Conservation (phyloP, 2,888 invertebrate genomes). For the Andrena haemorrhoa region DNA sequence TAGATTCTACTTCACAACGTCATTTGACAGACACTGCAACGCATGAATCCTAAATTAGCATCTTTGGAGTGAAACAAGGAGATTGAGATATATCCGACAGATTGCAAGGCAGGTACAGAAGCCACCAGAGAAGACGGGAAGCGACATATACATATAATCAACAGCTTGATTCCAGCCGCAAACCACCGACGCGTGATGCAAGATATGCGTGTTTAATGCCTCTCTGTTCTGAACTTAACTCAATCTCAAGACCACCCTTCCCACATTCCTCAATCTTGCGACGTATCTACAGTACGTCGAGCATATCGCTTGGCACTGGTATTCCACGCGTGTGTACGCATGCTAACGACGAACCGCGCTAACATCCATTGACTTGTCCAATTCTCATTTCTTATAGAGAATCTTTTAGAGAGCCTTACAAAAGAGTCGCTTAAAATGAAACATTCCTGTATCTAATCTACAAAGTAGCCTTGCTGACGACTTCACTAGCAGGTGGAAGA, state of each 20-base stretch:
- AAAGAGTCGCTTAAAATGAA: too few relatives aligned
- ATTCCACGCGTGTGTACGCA: conserved; percentile 23
- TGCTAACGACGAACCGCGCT: not conserved
- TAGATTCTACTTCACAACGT: too few relatives aligned
- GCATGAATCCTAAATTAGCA: too few relatives aligned
- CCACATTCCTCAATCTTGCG: conserved; percentile 18
- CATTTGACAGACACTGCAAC: too few relatives aligned
- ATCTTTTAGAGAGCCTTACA: too few relatives aligned
- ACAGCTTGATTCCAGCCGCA: conserved; percentile 66
- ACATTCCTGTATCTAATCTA: too few relatives aligned
- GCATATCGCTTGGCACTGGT: conserved; percentile 38
- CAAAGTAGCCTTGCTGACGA: too few relatives aligned
- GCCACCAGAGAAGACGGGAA: conserved; percentile 53
- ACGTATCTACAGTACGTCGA: conserved; percentile 17
- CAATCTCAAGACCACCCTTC: conserved; percentile 50
- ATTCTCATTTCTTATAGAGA: not conserved
- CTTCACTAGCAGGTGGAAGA: too few relatives aligned
- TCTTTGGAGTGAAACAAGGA: too few relatives aligned
- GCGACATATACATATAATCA: conserved; percentile 69
- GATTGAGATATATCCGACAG: not conserved
- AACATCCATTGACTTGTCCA: not conserved
- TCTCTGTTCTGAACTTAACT: conserved; percentile 62
- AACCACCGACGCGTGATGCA: conserved; percentile 44
- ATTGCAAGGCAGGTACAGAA: not conserved
- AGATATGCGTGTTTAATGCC: conserved; percentile 61